Evolutionary conservation across 2,888 invertebrate species (phyloP).

Genomic region (Eutolmus rufibarbis): DNA sequence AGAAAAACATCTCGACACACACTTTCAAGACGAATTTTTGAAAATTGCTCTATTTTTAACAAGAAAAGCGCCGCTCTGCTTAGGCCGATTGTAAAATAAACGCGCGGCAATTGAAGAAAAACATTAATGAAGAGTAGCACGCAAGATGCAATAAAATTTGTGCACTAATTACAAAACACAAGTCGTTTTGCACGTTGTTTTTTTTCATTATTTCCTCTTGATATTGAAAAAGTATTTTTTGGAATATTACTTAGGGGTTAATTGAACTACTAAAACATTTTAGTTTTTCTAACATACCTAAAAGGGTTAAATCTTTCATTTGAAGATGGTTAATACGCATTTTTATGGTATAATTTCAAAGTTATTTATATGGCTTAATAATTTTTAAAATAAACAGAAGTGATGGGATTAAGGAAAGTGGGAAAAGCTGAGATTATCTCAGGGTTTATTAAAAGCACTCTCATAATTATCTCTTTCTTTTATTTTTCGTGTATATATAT

Average conservation of each 20-base stretch:
- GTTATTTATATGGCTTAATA: not conserved
- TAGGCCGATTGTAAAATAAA: not conserved
- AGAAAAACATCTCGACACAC: not conserved
- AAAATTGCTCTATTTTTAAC: not conserved
- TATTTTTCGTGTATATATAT: conserved; percentile 38
- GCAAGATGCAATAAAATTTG: not conserved
- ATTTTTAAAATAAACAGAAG: not conserved
- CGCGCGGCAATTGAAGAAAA: not conserved
- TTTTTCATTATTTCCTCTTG: not conserved
- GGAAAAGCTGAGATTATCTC: not conserved
- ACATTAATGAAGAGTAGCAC: not conserved
- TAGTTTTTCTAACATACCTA: no score
- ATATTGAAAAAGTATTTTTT: no score
- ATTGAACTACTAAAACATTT: no score
- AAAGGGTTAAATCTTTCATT: no score
- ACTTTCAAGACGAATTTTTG: not conserved
- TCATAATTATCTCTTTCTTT: conserved; percentile 31
- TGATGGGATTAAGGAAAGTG: not conserved
- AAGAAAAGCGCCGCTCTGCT: not conserved
- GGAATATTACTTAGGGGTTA: no score
- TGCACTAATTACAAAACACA: not conserved
- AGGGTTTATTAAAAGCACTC: not conserved
- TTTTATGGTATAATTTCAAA: not conserved
- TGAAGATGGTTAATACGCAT: no score
- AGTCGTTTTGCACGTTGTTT: not conserved